phyloP scores from a whole-genome alignment of 2,797 vertebrate species.

The Rhodeus uyekii region DNA sequence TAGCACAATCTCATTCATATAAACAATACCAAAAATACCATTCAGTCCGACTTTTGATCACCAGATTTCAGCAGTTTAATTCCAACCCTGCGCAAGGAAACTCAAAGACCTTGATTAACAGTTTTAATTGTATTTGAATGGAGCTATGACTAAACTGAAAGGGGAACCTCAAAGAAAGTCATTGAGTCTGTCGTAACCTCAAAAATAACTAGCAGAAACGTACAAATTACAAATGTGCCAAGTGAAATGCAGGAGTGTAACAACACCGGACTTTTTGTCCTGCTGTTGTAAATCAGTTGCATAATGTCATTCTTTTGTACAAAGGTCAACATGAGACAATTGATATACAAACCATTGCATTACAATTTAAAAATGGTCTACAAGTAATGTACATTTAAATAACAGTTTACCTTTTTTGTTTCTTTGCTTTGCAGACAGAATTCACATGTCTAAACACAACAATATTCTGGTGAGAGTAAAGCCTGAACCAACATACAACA shows the following conservation, averaged over 20 bases:
- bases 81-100: background rate
- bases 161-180: background rate
- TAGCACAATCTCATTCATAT: background rate
- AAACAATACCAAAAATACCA: background rate
- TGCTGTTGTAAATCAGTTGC: background rate
- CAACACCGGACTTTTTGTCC: background rate
- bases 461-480: constrained; percentile 26
- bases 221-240: background rate
- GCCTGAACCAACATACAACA: background rate
- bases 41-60: background rate
- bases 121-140: background rate
- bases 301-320: background rate
- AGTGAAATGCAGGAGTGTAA: background rate
- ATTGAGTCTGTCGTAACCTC: background rate
- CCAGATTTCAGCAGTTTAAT: background rate
- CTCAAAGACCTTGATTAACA: background rate
- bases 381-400: background rate
- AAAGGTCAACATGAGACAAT: background rate
- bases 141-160: background rate
- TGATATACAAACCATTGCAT: background rate
- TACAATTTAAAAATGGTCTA: background rate
- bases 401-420: constrained; percentile 35
- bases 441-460: background rate
- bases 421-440: constrained; percentile 12
- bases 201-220: background rate